phyloP scores from a whole-genome alignment of 2,888 invertebrate genomes.

The Theretra japonica region DNA sequence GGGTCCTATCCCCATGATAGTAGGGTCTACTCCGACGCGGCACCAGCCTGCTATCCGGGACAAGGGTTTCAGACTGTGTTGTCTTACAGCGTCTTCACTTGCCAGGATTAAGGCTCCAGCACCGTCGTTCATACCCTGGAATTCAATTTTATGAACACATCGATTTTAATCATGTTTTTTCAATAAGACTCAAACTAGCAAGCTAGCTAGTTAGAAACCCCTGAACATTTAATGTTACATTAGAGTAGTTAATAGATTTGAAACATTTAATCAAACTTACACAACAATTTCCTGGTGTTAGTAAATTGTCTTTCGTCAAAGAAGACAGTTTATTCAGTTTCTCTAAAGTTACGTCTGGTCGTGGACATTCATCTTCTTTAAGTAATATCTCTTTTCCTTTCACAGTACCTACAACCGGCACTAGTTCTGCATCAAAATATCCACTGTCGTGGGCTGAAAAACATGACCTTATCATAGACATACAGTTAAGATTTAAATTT shows the following conservation, averaged over 20 bases:
- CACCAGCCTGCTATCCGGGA: conserved; percentile 31
- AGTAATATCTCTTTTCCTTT: conserved; percentile 13
- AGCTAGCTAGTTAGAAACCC: too few relatives aligned
- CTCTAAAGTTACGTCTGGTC: conserved; percentile 29
- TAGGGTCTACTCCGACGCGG: conserved; percentile 28
- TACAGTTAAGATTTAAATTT: too few relatives aligned
- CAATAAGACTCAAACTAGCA: too few relatives aligned
- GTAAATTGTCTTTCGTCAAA: conserved; percentile 16
- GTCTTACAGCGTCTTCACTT: conserved; percentile 27
- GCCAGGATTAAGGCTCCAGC: conserved; percentile 31
- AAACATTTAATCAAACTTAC: conserved; percentile 14
- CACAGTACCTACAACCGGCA: conserved; percentile 24
- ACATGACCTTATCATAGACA: background rate
- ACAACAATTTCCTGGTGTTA: conserved; percentile 29
- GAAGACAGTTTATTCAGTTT: conserved; percentile 16
- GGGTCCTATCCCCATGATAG: conserved; percentile 18
- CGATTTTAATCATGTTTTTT: background rate
- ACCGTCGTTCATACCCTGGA: conserved; percentile 32
- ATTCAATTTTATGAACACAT: too few relatives aligned
- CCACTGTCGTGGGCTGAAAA: conserved; percentile 29
- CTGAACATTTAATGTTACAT: too few relatives aligned
- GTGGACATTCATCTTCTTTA: conserved; percentile 30
- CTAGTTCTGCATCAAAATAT: conserved; percentile 29
- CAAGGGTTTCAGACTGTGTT: conserved; percentile 28
- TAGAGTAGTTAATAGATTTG: too few relatives aligned